Evolutionary conservation across 2,888 invertebrate genomes (phyloP).

Genomic region (Philhelius pedissequus): DNA sequence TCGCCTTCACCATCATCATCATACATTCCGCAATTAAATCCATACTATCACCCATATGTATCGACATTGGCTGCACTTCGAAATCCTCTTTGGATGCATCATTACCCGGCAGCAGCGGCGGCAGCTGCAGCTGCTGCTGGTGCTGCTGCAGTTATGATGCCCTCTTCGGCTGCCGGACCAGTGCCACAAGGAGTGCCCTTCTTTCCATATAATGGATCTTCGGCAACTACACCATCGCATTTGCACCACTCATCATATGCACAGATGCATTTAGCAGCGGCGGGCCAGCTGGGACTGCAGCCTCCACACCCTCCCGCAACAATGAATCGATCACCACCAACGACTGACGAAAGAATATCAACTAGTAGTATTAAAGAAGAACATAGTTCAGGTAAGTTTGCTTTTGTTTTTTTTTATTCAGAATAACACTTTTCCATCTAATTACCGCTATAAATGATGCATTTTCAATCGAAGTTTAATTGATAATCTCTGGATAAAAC

Average conservation of each 20-base stretch:
- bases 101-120: constrained; percentile 77
- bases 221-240: constrained; percentile 71
- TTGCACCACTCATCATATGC: constrained; percentile 69
- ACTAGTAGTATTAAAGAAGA: constrained; percentile 78
- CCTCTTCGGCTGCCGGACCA: constrained; percentile 57
- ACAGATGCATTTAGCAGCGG: constrained; percentile 69
- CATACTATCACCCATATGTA: constrained; percentile 77
- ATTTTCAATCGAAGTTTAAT: no score
- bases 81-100: constrained; percentile 80
- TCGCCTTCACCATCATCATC: constrained; percentile 75
- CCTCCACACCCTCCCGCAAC: constrained; percentile 62
- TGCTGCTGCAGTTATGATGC: constrained; percentile 61
- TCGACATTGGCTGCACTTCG: constrained; percentile 79
- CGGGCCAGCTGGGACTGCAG: constrained; percentile 62
- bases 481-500: no score
- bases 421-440: no score
- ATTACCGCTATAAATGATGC: no score
- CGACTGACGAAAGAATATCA: constrained; percentile 74
- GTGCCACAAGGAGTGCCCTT: constrained; percentile 78
- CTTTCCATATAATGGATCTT: constrained; percentile 76
- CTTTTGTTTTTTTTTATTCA: background rate
- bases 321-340: constrained; percentile 69
- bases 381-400: constrained; percentile 78
- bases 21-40: constrained; percentile 76
- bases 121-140: constrained; percentile 76